Evolutionary conservation across 2,113 vertebrate species (phyloP).

Genomic region (Cochlearius cochlearius): DNA sequence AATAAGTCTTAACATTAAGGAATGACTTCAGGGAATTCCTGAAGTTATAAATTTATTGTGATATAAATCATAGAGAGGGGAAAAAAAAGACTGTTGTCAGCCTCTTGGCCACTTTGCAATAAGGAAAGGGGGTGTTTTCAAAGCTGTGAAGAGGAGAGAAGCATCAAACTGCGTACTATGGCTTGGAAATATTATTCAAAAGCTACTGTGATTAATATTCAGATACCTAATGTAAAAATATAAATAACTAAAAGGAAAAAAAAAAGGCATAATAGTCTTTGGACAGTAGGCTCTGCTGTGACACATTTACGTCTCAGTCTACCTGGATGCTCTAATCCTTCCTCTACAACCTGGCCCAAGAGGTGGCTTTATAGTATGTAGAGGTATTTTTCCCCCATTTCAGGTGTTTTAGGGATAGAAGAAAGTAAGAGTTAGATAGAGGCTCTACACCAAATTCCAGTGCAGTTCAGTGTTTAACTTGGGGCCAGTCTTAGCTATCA

Average conservation of each 20-base stretch:
- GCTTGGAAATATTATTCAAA: not conserved
- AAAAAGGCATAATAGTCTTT: not conserved
- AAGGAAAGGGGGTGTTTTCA: not conserved
- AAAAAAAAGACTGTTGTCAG: not conserved
- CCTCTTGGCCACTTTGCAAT: not conserved
- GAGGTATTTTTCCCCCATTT: not conserved
- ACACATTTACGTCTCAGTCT: not conserved
- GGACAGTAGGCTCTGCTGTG: not conserved
- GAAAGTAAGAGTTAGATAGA: not conserved
- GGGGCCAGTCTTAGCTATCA: not conserved
- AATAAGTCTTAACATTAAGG: not conserved
- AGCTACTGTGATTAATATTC: not conserved
- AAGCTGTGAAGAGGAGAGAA: not conserved
- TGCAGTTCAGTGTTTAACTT: not conserved
- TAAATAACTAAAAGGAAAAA: not conserved
- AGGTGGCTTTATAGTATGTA: not conserved
- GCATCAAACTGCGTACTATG: not conserved
- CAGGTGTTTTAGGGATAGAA: not conserved
- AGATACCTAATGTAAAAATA: not conserved
- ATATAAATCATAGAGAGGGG: not conserved
- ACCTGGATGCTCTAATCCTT: not conserved
- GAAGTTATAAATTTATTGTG: not conserved
- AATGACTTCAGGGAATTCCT: not conserved
- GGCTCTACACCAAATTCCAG: not conserved
- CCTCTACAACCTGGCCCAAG: not conserved